Base-by-base conservation (phyloP, 2,113 vertebrate species). In the Callaeas wilsoni region DNA sequence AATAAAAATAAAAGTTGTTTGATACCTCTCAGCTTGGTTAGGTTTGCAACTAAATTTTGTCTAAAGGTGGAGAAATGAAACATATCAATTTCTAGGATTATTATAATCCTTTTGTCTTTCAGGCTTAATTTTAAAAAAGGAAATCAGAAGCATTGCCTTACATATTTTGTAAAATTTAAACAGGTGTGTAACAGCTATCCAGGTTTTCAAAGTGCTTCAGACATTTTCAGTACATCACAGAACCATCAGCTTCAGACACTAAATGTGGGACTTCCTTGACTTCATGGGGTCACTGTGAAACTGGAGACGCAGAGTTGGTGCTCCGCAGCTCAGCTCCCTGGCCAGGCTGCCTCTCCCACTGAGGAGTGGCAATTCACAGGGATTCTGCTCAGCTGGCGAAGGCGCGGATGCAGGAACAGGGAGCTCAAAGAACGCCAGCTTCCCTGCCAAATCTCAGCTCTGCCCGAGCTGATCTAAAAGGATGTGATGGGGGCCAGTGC, bases 261-360 rank as follows among this genome's bases (percentile, higher is more conserved):
- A 9, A n/a, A 13, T 2, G 1, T 60, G 59, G 33, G 33, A 29
- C 21, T 39, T 44, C 13, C 4, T 56, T 27, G 11, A 9, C 21
- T 39, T 32, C 0, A 0, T 20, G 30, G 59, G 26, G 13, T 52
- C n/a, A 1, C 25, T 63, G 6, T 41, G 33, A 19, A 8, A 0
- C 5, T 13, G 21, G 18, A 46, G 52, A 2, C 39, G 27, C 26
- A 2, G n/a, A 27, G 30, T 3, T 35, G 60, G 42, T 55, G n/a
- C 35, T 18, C n/a, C 62, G 62, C 90, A 87, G 86, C 71, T 70
- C 20, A 49, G 59, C 57, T 84, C 49, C 23, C 25, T 81, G 92
- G 57, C 41, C 81, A 80, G 63, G 60, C 63, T 69, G 22, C 64
- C 39, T 77, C 53, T 67, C 32, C 77, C 70, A 55, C 57, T 57